Evolutionary conservation across 2,888 invertebrate species (phyloP), one percentile per base, ranked within the genome.

Genomic region (Cryptus armator): DNA sequence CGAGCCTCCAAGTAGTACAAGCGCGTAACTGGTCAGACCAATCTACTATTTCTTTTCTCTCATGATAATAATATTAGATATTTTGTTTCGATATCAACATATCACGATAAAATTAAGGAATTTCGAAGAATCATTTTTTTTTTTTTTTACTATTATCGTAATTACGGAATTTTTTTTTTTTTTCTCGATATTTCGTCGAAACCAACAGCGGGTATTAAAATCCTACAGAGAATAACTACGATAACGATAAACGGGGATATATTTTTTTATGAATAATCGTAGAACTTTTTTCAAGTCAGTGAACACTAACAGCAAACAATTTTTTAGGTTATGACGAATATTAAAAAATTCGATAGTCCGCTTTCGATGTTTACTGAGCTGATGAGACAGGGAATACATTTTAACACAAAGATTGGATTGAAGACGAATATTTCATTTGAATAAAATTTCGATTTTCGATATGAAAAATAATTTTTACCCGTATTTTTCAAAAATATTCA

Each of bases 1-100:
- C 71, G 62, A 71, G 62, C 75, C 44, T 37, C 48, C 48, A 59
- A 82, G 82, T 82, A 85, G 85, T 85, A 70, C 79, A 75, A 66
- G 24, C 64, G 48, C 44, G 64, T 81, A 79, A 76, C 56, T 62
- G 71, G 59, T 82, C 82, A 75, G 84, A 79, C 84, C 84, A 16
- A 51, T 62, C 4, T 43, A 51, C 37, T 56, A 48, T 56, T 66
- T 62, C 68, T 2, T 24, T 12, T 19, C 16, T 37, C 37, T 2
- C 2, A 3, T 24, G 2, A 19, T n/a, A n/a, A 44, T 37, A 29
- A 24, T 68, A 12, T 1, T 3, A 10, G 12, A 43, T 66, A n/a
- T 56, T 56, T 56, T 24, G n/a, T 56, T 56, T 56, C 16, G n/a
- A 4, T 3, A 9, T 24, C 5, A 56, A n/a, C 56, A n/a, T 48